Percentiles rank a stretch among this genome's conserved stretches.
Conservation (phyloP, 2,888 invertebrate species). For the Chrysolina oricalcia region DNA sequence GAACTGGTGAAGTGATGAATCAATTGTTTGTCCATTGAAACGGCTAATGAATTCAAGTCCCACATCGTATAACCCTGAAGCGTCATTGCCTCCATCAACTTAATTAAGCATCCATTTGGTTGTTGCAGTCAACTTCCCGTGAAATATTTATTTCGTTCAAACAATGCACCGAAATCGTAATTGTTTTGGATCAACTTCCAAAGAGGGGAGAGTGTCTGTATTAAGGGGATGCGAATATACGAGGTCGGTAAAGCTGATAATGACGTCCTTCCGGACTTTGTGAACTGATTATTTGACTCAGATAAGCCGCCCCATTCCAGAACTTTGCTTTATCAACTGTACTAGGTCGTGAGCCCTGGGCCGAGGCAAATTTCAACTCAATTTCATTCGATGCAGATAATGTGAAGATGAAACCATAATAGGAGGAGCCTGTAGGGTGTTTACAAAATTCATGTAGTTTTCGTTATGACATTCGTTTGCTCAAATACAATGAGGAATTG, state of each 20-base stretch:
- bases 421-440: not conserved
- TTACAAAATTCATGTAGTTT: too few relatives aligned
- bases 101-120: not conserved
- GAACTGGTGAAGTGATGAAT: not conserved
- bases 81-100: not conserved
- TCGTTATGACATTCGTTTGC: too few relatives aligned
- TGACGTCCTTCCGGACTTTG: slow-evolving; percentile 67
- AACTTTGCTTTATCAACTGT: slow-evolving; percentile 36
- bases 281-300: slow-evolving; percentile 67
- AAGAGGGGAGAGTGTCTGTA: slow-evolving; percentile 43
- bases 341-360: slow-evolving; percentile 12
- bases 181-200: slow-evolving; percentile 7
- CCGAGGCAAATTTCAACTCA: slow-evolving; percentile 5
- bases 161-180: slow-evolving; percentile 2
- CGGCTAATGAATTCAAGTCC: not conserved
- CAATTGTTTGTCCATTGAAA: not conserved
- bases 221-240: slow-evolving; percentile 57
- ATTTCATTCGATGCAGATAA: slow-evolving; percentile 16
- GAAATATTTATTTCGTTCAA: not conserved
- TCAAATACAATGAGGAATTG: too few relatives aligned
- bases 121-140: slow-evolving; percentile 1
- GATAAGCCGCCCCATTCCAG: slow-evolving; percentile 62
- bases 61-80: not conserved
- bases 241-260: slow-evolving; percentile 66
- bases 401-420: not conserved